phyloP scores from a whole-genome alignment of 1,140 invertebrate genomes.

The Thaumatotibia leucotreta region DNA sequence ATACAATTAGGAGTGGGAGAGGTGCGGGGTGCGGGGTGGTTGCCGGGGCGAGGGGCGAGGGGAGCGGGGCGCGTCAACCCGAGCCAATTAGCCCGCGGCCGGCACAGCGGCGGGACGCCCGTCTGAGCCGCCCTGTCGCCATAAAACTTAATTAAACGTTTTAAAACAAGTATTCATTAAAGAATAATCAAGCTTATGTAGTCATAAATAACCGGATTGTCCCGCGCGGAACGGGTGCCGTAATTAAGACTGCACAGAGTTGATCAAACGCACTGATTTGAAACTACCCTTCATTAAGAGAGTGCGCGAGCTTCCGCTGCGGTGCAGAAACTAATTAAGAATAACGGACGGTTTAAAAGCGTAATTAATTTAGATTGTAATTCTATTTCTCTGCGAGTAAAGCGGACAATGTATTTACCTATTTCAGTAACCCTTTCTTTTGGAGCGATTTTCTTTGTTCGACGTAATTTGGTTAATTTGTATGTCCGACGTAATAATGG shows the following conservation, averaged over 20 bases:
- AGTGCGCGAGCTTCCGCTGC: constrained; percentile 72
- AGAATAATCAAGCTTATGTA: constrained; percentile 78
- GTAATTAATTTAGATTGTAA: constrained; percentile 77
- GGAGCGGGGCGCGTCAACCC: constrained; percentile 59
- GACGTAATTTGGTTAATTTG: constrained; percentile 72
- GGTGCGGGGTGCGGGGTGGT: constrained; percentile 34
- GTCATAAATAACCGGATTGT: constrained; percentile 77
- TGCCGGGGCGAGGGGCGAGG: constrained; percentile 26
- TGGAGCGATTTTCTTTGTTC: constrained; percentile 68
- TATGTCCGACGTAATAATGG: constrained; percentile 58
- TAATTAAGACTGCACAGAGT: constrained; percentile 77
- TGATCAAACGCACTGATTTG: constrained; percentile 77
- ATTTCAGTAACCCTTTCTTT: constrained; percentile 75
- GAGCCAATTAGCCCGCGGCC: constrained; percentile 76
- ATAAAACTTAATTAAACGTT: constrained; percentile 79
- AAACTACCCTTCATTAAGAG: constrained; percentile 76
- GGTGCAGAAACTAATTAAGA: constrained; percentile 77
- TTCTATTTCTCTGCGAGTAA: constrained; percentile 75
- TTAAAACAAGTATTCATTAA: constrained; percentile 79
- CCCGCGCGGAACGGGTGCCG: constrained; percentile 72
- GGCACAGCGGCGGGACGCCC: constrained; percentile 70
- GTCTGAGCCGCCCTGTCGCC: constrained; percentile 74
- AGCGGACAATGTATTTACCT: constrained; percentile 61
- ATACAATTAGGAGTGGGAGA: constrained; percentile 70
- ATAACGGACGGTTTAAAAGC: constrained; percentile 77